Percentiles rank a stretch among this genome's conserved stretches.
phyloP scores from a whole-genome alignment of 2,113 vertebrate species.

The Amia ocellicauda region DNA sequence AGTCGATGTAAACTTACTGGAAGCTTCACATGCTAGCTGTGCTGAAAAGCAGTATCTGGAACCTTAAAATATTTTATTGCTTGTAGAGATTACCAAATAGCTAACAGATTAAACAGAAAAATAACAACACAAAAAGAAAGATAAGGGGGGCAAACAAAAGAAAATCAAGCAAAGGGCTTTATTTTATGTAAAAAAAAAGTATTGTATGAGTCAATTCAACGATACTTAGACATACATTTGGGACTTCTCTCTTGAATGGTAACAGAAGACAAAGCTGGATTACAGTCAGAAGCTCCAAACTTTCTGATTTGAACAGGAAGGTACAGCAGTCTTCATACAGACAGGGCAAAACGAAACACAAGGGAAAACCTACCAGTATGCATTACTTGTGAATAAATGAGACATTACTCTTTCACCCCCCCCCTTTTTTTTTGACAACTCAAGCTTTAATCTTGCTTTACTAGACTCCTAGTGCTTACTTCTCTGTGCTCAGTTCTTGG shows the following conservation, averaged over 20 bases:
- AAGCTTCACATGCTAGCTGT: no score
- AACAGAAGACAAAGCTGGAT: constrained; percentile 4
- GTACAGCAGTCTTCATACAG: background rate
- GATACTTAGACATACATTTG: no score
- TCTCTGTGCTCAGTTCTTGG: no score
- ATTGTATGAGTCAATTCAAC: no score
- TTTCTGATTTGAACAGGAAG: background rate
- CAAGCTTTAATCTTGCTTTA: background rate
- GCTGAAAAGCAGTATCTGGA: no score
- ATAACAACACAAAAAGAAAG: no score
- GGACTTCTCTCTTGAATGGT: background rate
- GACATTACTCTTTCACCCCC: background rate
- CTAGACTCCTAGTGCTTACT: constrained; percentile 20
- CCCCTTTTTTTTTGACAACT: background rate
- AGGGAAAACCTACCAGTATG: background rate
- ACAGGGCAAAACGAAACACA: constrained; percentile 3
- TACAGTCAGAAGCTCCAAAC: background rate
- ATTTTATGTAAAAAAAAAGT: constrained; percentile 17
- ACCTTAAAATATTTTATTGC: no score
- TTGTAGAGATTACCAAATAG: no score
- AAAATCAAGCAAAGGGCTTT: constrained; percentile 14
- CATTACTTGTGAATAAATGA: background rate
- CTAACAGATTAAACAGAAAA: no score
- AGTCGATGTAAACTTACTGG: no score
- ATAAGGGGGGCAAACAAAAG: no score